phyloP scores from a whole-genome alignment of 2,113 vertebrate species.

The Zootoca vivipara region DNA sequence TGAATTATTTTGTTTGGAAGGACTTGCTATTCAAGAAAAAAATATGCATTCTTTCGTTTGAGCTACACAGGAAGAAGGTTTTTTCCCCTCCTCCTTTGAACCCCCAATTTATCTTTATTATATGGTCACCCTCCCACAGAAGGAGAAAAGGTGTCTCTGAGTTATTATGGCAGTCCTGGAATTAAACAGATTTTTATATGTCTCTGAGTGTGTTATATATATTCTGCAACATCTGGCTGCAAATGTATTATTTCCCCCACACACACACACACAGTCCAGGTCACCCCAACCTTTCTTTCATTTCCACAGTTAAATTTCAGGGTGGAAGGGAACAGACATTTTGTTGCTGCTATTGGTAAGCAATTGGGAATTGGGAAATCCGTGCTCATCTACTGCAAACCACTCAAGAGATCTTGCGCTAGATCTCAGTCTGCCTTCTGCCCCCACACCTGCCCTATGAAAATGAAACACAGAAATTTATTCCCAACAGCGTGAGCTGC shows the following conservation, averaged over 20 bases:
- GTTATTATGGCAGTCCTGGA: conserved; percentile 41
- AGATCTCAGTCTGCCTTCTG: too few species aligned
- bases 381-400: too few species aligned
- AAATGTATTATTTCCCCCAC: conserved; percentile 28
- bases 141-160: conserved; percentile 33
- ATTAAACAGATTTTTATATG: conserved; percentile 50
- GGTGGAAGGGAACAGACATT: too few species aligned
- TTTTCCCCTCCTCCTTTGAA: background rate
- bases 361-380: too few species aligned
- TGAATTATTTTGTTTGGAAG: conserved; percentile 35
- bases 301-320: too few species aligned
- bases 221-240: conserved; percentile 54
- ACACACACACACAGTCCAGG: background rate
- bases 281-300: too few species aligned
- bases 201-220: too few species aligned
- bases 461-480: conserved; percentile 7
- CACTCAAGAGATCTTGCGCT: too few species aligned
- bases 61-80: background rate
- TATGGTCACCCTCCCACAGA: background rate
- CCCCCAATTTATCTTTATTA: conserved; percentile 33
- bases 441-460: conserved; percentile 3
- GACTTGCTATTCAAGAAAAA: conserved; percentile 24
- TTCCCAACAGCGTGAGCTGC: background rate
- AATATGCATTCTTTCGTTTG: conserved; percentile 14
- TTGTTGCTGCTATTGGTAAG: too few species aligned